Evolutionary conservation across 2,113 vertebrate genomes (phyloP), one percentile per base, ranked within the genome.

Genomic region (Amia ocellicauda): DNA sequence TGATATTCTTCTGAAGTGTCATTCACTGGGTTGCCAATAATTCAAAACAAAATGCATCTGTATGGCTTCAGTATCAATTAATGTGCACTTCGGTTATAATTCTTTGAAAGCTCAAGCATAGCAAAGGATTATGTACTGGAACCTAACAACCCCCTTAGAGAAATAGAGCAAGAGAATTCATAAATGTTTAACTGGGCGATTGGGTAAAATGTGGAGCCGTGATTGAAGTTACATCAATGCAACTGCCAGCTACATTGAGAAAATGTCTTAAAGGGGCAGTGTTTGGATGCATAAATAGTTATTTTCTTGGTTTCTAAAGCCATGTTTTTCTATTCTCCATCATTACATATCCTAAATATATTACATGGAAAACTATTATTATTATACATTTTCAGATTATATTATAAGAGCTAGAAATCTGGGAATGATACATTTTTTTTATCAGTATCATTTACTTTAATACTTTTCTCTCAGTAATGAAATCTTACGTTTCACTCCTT

Each of bases 121-220:
- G 60, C 66, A 42, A 20, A 11, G 76, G 70, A 77, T 82, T 78
- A 82, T 80, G 80, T 74, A 80, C 78, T 75, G 74, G 80, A 83
- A 80, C 80, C 72, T 73, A 83, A 83, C 73, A 76, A 77, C 74
- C 77, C 70, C 78, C 61, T 45, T 53, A 70, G 81, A 75, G 85
- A 76, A 83, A 82, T 69, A 70, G 70, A 86, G 72, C 79, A 63
- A 71, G 73, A 70, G 77, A 80, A 74, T 78, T 80, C 80, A 84
- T 86, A 70, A 83, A 84, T 84, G 79, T 83, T 87, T 80, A 72
- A 86, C 57, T 62, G 77, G 72, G 66, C 77, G 67, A 66, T 62
- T 70, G 70, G 74, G 51, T 79, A n/a, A 58, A 64, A 19, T 41
- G 40, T 26, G 42, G 8, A n/a, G 14, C 8, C 29, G 26, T 42